phyloP scores from a whole-genome alignment of 1,140 invertebrate genomes.

The Neoseiulus cucumeris region DNA sequence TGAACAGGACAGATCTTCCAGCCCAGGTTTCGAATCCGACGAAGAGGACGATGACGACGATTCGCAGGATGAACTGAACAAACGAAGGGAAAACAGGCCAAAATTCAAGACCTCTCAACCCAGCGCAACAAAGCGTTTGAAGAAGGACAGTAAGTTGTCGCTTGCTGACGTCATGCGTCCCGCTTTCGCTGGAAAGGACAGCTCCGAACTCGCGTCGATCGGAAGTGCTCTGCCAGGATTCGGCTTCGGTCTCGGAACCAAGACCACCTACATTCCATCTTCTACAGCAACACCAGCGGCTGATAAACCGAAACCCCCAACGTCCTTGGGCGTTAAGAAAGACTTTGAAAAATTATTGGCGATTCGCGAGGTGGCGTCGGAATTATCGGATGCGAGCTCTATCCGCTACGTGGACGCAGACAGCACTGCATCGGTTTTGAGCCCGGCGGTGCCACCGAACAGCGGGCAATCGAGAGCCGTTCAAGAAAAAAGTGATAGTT shows the following conservation, averaged over 20 bases:
- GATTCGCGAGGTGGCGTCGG: not conserved
- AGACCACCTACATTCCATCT: not conserved
- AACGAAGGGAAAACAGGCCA: not conserved
- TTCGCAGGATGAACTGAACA: not conserved
- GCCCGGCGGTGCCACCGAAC: not conserved
- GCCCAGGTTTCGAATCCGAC: conserved; percentile 85
- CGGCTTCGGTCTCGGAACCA: not conserved
- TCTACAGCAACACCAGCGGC: not conserved
- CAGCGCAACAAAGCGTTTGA: not conserved
- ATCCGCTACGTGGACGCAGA: not conserved
- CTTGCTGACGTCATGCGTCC: conserved; percentile 2
- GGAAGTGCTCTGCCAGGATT: not conserved
- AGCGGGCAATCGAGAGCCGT: not conserved
- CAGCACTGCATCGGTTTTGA: not conserved
- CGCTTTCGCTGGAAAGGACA: not conserved
- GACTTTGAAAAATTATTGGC: not conserved
- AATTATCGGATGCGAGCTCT: not conserved
- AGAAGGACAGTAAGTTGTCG: not conserved
- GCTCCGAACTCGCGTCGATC: not conserved
- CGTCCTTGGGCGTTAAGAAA: not conserved
- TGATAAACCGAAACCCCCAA: not conserved
- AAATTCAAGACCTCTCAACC: not conserved
- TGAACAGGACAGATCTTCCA: conserved; percentile 67
- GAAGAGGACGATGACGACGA: conserved; percentile 46
- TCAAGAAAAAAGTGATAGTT: not conserved